These are phyloP conservation scores for Nomada flava DNA, from an alignment of 2,888 invertebrate species.

Conservation along the genomic window DNA sequence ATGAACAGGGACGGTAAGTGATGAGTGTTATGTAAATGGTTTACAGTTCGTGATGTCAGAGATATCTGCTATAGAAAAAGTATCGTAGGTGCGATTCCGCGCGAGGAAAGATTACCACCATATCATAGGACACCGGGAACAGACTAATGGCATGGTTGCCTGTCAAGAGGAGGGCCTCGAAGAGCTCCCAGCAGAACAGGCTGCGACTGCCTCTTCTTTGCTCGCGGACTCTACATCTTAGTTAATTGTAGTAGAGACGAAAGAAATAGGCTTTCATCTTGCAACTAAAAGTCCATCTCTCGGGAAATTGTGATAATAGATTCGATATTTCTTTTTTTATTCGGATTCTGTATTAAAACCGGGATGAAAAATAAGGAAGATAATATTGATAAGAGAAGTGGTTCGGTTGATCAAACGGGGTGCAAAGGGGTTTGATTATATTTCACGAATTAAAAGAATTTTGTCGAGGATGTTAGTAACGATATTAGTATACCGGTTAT, in stretches of 20 bases:
- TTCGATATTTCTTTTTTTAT: too few relatives aligned
- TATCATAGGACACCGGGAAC: constrained; percentile 24
- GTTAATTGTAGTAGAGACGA: constrained; percentile 27
- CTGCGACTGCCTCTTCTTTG: constrained; percentile 15
- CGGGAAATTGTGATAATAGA: too few relatives aligned
- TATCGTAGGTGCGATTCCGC: constrained; percentile 25
- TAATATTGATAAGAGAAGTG: too few relatives aligned
- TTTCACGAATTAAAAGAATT: too few relatives aligned
- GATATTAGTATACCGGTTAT: too few relatives aligned
- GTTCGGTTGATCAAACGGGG: too few relatives aligned
- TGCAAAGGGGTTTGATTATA: too few relatives aligned
- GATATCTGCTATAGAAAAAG: constrained; percentile 24
- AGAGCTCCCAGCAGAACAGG: constrained; percentile 24
- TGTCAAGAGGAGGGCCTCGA: constrained; percentile 35
- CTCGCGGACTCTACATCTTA: constrained; percentile 21
- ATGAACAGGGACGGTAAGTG: constrained; percentile 99
- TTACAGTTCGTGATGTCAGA: constrained; percentile 22
- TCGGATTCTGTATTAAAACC: too few relatives aligned
- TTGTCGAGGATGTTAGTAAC: too few relatives aligned
- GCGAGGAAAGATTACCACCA: constrained; percentile 23
- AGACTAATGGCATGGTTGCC: constrained; percentile 25
- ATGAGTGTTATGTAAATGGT: not conserved
- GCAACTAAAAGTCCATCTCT: not conserved
- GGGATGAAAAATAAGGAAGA: too few relatives aligned
- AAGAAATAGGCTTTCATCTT: constrained; percentile 23